Evolutionary conservation across 2,797 vertebrate genomes (phyloP), one percentile per base, ranked within the genome.

Genomic region (Poecile montanus): DNA sequence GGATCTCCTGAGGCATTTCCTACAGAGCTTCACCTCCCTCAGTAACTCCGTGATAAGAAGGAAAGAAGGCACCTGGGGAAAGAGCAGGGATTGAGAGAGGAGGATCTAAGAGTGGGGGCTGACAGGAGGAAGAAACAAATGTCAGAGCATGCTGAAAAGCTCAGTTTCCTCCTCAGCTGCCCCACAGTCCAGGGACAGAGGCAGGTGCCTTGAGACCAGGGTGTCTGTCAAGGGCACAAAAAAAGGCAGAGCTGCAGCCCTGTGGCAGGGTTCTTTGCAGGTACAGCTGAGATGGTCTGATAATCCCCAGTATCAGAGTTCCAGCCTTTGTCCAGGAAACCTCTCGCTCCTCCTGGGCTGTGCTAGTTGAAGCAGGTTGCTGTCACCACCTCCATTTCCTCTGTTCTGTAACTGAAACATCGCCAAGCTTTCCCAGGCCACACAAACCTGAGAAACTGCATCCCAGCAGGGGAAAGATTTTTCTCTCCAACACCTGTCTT

Each of bases 141-240:
- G 21, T 80, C 54, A 58, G 40, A 86, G 50, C 47, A 40, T 0
- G 2, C 6, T 0, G 0, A 86, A 71, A 63, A 65, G 26, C 38
- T 86, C 66, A 4, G 10, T 48, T 95, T 89, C 38, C 27, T 91
- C 38, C 42, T 83, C 61, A 70, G 51, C 45, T 70, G 22, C n/a
- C 45, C 29, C n/a, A 17, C 38, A 63, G 26, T 10, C 30, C 63
- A 73, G 63, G 2, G 8, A 34, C 45, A 0, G 3, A 89, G 34
- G 50, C 61, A 72, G 47, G 25, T 68, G 27, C 21, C 58, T 84
- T 6, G 3, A 44, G 58, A 70, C 19, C 47, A 54, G 54, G 19
- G 14, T 47, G n/a, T 58, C 19, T 67, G 3, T 40, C 51, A 50
- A 77, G 47, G 50, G 26, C 48, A 71, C 42, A 32, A 13, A 13